phyloP scores from a whole-genome alignment of 2,797 vertebrate species.

The Garrulus glandarius region DNA sequence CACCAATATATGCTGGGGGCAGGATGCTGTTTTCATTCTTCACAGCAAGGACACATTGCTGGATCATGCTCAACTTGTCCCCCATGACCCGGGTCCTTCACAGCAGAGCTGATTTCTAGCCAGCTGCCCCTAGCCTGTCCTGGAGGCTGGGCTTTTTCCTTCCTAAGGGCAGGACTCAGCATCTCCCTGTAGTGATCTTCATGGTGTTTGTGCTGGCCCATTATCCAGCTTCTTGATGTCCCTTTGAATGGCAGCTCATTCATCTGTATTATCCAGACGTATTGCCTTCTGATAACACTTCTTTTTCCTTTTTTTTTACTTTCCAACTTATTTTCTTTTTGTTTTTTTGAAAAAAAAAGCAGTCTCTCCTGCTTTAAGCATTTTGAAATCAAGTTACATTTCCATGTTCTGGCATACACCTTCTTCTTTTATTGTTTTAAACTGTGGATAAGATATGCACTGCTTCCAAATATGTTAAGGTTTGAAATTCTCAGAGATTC shows the following conservation, averaged over 20 bases:
- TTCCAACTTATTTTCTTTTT: rapidly evolving
- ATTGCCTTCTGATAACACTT: background rate
- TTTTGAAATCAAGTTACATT: background rate
- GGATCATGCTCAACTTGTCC: background rate
- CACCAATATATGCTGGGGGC: rapidly evolving
- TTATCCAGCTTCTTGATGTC: background rate
- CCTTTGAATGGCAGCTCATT: background rate
- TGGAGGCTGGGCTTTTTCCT: background rate
- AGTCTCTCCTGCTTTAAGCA: background rate
- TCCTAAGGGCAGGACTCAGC: background rate
- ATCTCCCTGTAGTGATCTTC: background rate
- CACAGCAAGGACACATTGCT: rapidly evolving
- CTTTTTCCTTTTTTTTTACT: background rate
- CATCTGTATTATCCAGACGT: background rate
- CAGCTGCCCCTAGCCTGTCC: background rate
- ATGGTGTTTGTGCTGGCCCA: background rate
- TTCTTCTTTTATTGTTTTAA: background rate
- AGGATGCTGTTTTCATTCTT: background rate
- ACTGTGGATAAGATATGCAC: background rate
- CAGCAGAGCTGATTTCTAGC: background rate
- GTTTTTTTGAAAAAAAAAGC: background rate
- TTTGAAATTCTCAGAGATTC: conserved; percentile 9
- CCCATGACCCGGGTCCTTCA: background rate
- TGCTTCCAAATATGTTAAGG: background rate
- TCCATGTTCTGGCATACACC: background rate